Percentiles rank a stretch among this genome's conserved stretches.
Conservation (phyloP, 2,113 vertebrate genomes). For the Protobothrops flavoviridis region DNA sequence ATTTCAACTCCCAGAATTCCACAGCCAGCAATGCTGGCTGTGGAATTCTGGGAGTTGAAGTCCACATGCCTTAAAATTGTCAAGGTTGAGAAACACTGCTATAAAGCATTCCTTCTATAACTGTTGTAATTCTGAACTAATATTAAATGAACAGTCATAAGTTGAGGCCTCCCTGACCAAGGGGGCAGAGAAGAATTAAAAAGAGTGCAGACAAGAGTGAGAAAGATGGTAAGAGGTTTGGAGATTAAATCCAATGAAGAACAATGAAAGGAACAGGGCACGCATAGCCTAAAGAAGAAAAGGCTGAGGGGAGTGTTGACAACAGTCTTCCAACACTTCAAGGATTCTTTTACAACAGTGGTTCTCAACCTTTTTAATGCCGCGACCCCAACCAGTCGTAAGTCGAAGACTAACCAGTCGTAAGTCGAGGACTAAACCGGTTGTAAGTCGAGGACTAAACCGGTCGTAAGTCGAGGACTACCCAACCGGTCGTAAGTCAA, state of each 20-base stretch:
- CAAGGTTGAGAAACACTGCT: too few relatives aligned
- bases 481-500: too few relatives aligned
- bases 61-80: too few relatives aligned
- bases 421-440: too few relatives aligned
- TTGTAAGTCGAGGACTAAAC: too few relatives aligned
- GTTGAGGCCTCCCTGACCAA: background rate
- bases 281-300: background rate
- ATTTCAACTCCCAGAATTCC: too few relatives aligned
- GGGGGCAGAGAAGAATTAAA: background rate
- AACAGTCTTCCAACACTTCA: background rate
- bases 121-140: background rate
- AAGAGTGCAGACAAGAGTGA: background rate
- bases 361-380: too few relatives aligned
- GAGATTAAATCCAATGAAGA: background rate
- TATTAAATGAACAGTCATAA: background rate
- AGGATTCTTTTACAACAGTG: background rate
- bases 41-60: too few relatives aligned
- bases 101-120: background rate
- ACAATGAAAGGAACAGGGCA: background rate
- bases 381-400: too few relatives aligned
- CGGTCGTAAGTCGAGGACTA: too few relatives aligned
- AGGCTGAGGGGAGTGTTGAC: background rate
- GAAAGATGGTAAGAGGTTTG: background rate
- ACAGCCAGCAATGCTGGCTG: too few relatives aligned
- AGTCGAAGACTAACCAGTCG: too few relatives aligned